phyloP scores from a whole-genome alignment of 2,797 vertebrate species.

The Sebastes oblongus region DNA sequence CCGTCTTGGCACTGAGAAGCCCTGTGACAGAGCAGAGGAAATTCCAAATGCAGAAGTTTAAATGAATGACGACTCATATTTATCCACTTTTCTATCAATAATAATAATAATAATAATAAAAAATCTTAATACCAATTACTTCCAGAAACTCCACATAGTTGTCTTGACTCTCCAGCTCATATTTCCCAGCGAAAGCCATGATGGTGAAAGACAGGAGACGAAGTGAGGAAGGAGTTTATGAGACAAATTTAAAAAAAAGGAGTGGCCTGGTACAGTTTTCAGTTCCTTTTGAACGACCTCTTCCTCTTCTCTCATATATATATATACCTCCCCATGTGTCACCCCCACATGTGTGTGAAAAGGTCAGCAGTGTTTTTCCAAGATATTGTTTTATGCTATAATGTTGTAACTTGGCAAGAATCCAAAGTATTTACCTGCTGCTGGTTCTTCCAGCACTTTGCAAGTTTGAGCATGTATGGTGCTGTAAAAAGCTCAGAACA shows the following conservation, averaged over 20 bases:
- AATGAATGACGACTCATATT: background rate
- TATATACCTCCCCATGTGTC: background rate
- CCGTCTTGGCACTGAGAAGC: slow-evolving; percentile 81
- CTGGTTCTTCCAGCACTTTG: slow-evolving; percentile 20
- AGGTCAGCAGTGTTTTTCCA: background rate
- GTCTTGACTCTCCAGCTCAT: slow-evolving; percentile 88
- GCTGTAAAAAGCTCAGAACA: background rate
- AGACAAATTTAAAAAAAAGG: slow-evolving; percentile 33
- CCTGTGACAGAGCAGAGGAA: slow-evolving; percentile 44
- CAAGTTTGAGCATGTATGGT: slow-evolving; percentile 40
- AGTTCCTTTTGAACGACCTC: background rate
- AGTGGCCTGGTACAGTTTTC: slow-evolving; percentile 34
- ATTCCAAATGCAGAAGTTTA: background rate
- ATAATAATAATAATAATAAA: background rate
- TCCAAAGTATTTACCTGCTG: background rate
- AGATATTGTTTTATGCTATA: background rate
- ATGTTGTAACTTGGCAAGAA: background rate
- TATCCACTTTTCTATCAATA: background rate
- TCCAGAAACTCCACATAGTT: slow-evolving; percentile 90
- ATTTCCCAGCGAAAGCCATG: slow-evolving; percentile 92
- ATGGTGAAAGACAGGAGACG: slow-evolving; percentile 28
- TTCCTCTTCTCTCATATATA: background rate
- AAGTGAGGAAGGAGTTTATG: background rate
- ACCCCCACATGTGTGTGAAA: background rate
- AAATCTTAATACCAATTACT: slow-evolving; percentile 78